Base-by-base conservation (phyloP, 2,113 vertebrate species). In the Zapornia atra region DNA sequence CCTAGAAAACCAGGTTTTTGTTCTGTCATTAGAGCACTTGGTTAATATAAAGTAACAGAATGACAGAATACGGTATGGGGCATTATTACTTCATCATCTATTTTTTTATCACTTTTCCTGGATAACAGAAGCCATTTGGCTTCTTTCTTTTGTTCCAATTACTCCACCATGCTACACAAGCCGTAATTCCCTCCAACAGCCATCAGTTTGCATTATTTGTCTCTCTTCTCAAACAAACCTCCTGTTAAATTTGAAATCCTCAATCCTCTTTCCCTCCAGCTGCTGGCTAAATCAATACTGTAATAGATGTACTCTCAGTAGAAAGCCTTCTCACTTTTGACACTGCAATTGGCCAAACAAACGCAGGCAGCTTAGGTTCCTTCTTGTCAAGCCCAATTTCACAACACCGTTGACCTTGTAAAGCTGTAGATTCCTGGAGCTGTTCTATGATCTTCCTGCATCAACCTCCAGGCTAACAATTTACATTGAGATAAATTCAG, bases 301-400 rank as follows among this genome's bases (percentile, higher is more conserved):
- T 97, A 97, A 98, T 57, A 96, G 95, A 98, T 91, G 95, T 88
- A 91, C 82, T 97, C 96, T 97, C 63, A 90, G 60, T 28, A 48
- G 75, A 97, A 95, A 96, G 96, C 90, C 50, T 77, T 94, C 92
- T 92, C 82, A 57, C 77, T 97, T 95, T 87, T 95, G 96, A 97
- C 96, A 98, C 70, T 71, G 64, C 96, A 96, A 92, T 82, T 95
- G 97, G 92, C 96, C 92, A 97, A 98, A 97, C 93, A 97, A 97
- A 97, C 94, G 91, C 90, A 97, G 91, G 88, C 93, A 96, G 76
- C 63, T 76, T 38, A 72, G 79, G 79, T 86, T 95, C 94, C 57
- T 77, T 92, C 82, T 78, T 83, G 24, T 68, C 82, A 57, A 92
- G 20, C 42, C 40, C 26, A 70, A 15, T 59, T 89, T 51, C 54